Percentiles rank a stretch among this genome's conserved stretches.
Conservation (phyloP, 1,140 invertebrate species). For the Caenorhabditis inopinata region DNA sequence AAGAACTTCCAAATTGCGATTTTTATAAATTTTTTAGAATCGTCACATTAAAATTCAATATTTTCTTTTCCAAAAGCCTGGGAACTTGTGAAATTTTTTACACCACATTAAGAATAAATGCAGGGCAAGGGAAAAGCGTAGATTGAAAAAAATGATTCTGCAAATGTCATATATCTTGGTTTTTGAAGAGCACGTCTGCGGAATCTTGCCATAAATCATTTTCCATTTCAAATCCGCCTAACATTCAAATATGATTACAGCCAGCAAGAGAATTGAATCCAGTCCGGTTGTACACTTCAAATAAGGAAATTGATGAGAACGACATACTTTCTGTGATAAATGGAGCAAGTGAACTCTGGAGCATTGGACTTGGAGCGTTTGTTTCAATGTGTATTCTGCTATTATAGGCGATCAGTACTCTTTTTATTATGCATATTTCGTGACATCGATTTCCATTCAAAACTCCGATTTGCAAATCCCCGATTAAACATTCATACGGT, state of each 20-base stretch:
- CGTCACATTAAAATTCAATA: too few species aligned
- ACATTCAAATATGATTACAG: conserved; percentile 18
- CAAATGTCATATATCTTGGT: background rate
- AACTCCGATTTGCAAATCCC: background rate
- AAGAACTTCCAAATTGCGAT: too few species aligned
- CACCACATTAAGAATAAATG: too few species aligned
- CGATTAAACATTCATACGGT: background rate
- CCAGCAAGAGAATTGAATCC: conserved; percentile 3
- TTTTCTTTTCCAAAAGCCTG: too few species aligned
- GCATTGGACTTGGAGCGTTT: background rate
- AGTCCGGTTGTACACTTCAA: conserved; percentile 19
- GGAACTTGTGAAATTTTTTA: too few species aligned
- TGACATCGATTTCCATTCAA: background rate
- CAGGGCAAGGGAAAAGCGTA: too few species aligned
- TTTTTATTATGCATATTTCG: too few species aligned
- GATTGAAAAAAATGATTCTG: too few species aligned
- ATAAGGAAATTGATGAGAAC: conserved; percentile 27
- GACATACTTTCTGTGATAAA: conserved; percentile 19
- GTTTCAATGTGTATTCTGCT: background rate
- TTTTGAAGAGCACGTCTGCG: background rate
- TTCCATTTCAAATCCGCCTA: background rate
- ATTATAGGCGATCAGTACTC: background rate
- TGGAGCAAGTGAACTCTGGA: background rate
- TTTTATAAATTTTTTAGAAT: too few species aligned
- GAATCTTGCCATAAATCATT: conserved; percentile 11